Percentiles rank a stretch among this genome's conserved stretches.
Evolutionary conservation across 2,797 vertebrate species (phyloP).

Genomic region (Brotula barbata): DNA sequence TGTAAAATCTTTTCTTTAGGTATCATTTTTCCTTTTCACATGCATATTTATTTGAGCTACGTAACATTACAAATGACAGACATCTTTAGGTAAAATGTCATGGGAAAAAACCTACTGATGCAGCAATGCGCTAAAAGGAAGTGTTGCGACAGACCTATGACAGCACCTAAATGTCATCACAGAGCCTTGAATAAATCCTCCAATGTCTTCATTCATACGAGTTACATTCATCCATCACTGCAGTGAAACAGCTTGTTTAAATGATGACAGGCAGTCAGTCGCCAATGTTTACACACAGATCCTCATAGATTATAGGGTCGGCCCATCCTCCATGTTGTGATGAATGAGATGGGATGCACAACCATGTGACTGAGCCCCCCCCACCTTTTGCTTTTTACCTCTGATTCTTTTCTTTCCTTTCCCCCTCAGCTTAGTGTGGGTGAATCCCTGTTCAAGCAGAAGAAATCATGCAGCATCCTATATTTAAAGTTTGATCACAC

Average conservation of each 20-base stretch:
- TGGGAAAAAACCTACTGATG: too few species aligned
- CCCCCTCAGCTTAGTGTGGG: constrained; percentile 55
- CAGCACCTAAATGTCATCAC: too few species aligned
- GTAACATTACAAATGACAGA: too few species aligned
- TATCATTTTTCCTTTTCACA: too few species aligned
- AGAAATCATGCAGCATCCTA: constrained; percentile 71
- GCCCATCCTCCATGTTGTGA: constrained; percentile 32
- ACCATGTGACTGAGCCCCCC: constrained; percentile 47
- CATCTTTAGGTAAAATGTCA: too few species aligned
- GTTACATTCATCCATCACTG: not conserved
- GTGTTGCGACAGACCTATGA: too few species aligned
- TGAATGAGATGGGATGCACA: constrained; percentile 42
- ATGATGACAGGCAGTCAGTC: constrained; percentile 46
- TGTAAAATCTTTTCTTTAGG: too few species aligned
- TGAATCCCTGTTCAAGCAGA: constrained; percentile 74
- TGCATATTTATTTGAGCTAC: too few species aligned
- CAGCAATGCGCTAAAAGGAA: too few species aligned
- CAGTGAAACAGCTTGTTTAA: not conserved
- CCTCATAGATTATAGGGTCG: constrained; percentile 41
- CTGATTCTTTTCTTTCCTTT: not conserved
- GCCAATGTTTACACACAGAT: constrained; percentile 38
- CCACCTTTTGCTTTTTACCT: constrained; percentile 8
- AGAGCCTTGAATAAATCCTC: too few species aligned
- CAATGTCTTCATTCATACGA: not conserved
- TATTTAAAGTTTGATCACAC: constrained; percentile 76